These are phyloP conservation scores for Patagioenas fasciata DNA, from an alignment of 2,113 vertebrate genomes.

Conservation along the genomic window DNA sequence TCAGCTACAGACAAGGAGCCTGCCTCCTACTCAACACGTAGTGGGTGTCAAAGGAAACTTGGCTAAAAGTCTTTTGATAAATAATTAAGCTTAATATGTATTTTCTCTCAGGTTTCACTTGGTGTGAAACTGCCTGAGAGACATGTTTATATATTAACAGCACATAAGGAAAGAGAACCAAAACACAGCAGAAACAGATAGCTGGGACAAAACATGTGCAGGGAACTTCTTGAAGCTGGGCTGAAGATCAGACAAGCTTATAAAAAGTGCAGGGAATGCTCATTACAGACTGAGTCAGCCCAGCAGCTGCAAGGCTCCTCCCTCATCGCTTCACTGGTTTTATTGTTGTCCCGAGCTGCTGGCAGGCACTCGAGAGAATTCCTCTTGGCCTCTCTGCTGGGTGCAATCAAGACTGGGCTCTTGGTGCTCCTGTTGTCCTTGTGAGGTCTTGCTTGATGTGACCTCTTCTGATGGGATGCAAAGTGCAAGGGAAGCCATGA, in stretches of 20 bases:
- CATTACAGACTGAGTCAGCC: conserved; percentile 1
- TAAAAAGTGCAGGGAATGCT: background rate
- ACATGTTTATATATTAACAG: background rate
- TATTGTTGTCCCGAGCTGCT: background rate
- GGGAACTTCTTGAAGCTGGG: background rate
- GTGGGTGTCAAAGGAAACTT: background rate
- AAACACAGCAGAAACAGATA: background rate
- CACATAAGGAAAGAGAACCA: background rate
- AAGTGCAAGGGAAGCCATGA: background rate
- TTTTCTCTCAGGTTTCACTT: background rate
- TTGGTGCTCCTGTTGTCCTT: background rate
- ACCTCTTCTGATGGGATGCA: background rate
- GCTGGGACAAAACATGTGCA: background rate
- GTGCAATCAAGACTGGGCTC: background rate
- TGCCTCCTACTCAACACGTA: background rate
- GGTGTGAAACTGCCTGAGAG: background rate
- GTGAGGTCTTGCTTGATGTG: background rate
- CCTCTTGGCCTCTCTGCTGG: background rate
- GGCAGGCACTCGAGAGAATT: background rate
- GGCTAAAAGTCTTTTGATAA: background rate
- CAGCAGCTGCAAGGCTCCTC: background rate
- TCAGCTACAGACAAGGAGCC: background rate
- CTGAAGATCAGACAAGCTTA: conserved; percentile 11
- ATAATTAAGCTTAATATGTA: background rate
- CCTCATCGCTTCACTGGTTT: background rate